Percentiles rank a stretch among this genome's conserved stretches.
Evolutionary conservation across 2,113 vertebrate species (phyloP).

Genomic region (Microcebus jonahi): DNA sequence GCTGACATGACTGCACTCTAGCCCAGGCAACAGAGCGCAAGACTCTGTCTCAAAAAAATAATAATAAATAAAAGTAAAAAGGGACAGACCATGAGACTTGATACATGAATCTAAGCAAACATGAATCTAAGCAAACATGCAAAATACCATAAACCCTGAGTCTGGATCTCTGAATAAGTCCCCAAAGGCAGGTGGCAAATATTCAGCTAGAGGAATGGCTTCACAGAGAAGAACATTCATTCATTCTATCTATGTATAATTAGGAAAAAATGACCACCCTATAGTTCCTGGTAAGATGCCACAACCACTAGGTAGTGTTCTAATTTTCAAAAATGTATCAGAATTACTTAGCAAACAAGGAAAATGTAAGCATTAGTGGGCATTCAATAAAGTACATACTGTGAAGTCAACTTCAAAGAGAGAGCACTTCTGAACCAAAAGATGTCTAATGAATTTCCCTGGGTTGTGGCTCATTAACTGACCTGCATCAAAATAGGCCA

Average conservation of each 20-base stretch:
- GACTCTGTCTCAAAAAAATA: too few relatives aligned
- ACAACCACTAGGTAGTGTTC: neutral
- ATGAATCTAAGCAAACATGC: constrained; percentile 6
- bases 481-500: neutral
- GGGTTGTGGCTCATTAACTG: neutral
- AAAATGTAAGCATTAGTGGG: neutral
- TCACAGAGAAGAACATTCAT: neutral
- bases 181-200: neutral
- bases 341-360: neutral
- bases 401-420: neutral
- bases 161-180: neutral
- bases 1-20: too few relatives aligned
- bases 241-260: neutral
- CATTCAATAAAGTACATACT: neutral
- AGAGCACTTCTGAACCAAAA: neutral
- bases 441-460: neutral
- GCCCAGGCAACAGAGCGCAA: too few relatives aligned
- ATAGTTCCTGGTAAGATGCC: neutral
- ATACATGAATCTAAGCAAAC: constrained; percentile 25
- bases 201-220: neutral
- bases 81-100: neutral
- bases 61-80: neutral
- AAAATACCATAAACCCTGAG: neutral
- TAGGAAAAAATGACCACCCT: neutral
- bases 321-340: neutral